These are phyloP conservation scores for Boulengeromyrus knoepffleri DNA, from an alignment of 2,113 vertebrate genomes.

Conservation along the genomic window DNA sequence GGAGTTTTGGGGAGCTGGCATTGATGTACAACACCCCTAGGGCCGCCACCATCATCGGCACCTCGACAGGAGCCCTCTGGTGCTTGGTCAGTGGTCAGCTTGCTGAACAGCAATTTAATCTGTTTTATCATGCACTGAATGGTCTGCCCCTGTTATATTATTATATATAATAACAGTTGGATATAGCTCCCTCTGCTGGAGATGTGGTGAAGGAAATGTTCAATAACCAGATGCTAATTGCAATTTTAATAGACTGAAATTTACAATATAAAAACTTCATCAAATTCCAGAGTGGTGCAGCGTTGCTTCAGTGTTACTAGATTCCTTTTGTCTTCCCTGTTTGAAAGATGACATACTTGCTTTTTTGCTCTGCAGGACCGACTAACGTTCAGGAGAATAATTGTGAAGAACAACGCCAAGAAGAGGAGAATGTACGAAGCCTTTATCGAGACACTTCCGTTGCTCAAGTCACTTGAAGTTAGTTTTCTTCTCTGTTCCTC, in stretches of 20 bases:
- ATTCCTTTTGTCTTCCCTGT: constrained; percentile 33
- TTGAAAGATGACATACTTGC: not conserved
- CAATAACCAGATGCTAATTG: not conserved
- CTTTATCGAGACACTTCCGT: constrained; percentile 92
- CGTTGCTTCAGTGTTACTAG: constrained; percentile 52
- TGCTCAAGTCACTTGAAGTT: constrained; percentile 90
- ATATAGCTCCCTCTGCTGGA: constrained; percentile 22
- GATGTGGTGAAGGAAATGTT: not conserved
- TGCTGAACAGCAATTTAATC: not conserved
- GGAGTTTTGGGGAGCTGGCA: constrained; percentile 95
- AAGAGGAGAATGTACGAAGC: constrained; percentile 95
- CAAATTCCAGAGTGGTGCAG: not conserved
- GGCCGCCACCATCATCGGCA: constrained; percentile 93
- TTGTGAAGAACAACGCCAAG: constrained; percentile 98
- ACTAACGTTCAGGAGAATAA: constrained; percentile 86
- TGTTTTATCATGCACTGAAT: not conserved
- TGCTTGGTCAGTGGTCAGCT: constrained; percentile 76
- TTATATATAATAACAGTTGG: not conserved
- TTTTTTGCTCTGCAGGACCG: constrained; percentile 60
- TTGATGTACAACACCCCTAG: constrained; percentile 98
- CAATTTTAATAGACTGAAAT: not conserved
- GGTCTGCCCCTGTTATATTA: not conserved
- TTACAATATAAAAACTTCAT: not conserved
- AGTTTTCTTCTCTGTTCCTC: not conserved
- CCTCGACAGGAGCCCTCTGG: constrained; percentile 90